These are phyloP conservation scores for Loripinus fragilis DNA, from an alignment of 2,888 invertebrate genomes.

Conservation along the genomic window DNA sequence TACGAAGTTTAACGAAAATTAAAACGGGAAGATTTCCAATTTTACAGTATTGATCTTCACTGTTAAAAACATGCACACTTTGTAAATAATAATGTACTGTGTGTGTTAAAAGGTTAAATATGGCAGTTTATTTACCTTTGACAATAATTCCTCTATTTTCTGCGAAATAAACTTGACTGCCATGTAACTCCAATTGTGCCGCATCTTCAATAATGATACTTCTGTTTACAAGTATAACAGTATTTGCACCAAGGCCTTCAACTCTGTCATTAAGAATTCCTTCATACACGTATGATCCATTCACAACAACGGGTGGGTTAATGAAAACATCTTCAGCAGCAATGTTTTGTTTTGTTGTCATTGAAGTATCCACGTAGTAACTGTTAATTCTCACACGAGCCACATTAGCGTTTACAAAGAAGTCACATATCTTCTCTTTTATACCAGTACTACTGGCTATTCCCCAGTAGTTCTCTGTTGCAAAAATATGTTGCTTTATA, in stretches of 20 bases:
- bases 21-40: no score
- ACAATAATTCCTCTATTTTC: neutral
- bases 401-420: neutral
- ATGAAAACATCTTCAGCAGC: neutral
- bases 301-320: neutral
- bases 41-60: no score
- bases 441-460: neutral
- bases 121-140: no score
- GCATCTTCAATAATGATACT: conserved; percentile 1
- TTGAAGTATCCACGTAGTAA: neutral
- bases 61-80: no score
- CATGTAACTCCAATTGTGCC: neutral
- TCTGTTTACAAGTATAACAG: neutral
- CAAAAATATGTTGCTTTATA: neutral
- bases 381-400: neutral
- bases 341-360: neutral
- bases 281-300: conserved; percentile 1
- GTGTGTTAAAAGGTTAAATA: no score
- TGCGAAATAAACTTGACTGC: neutral
- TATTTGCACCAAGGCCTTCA: neutral
- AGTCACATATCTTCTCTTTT: conserved; percentile 15
- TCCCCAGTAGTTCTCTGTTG: conserved; percentile 5
- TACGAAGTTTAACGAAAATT: no score
- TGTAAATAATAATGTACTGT: no score
- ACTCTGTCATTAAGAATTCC: neutral